A percentile compares a stretch with the other conserved stretches of the same genome.
These are phyloP conservation scores for Drosophila ficusphila DNA, from an alignment of 1,140 invertebrate species.

Conservation along the genomic window DNA sequence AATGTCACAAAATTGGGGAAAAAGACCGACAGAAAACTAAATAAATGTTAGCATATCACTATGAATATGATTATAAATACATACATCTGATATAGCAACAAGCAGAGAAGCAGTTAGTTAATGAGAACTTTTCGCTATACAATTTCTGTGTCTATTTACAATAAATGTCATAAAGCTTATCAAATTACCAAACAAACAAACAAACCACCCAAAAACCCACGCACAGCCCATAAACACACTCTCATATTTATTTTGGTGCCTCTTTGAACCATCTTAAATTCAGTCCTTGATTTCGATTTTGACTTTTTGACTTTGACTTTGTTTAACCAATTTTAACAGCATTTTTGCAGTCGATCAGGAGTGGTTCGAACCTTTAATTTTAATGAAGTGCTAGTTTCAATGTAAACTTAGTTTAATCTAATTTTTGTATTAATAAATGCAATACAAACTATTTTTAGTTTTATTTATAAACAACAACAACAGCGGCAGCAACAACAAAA, in stretches of 20 bases:
- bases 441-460: conserved; percentile 81
- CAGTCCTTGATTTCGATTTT: conserved; percentile 48
- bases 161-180: conserved; percentile 65
- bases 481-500: conserved; percentile 15
- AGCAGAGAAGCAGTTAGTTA: conserved; percentile 54
- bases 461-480: conserved; percentile 62
- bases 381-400: conserved; percentile 72
- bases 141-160: conserved; percentile 78
- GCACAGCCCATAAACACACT: conserved; percentile 20
- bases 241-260: conserved; percentile 34
- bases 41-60: conserved; percentile 78
- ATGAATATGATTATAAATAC: conserved; percentile 48
- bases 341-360: conserved; percentile 69
- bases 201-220: conserved; percentile 5
- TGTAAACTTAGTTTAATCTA: conserved; percentile 73
- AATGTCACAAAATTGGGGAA: conserved; percentile 18
- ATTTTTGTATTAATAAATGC: conserved; percentile 79
- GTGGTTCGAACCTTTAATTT: conserved; percentile 62
- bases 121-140: conserved; percentile 65
- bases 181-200: conserved; percentile 27
- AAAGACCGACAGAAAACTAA: conserved; percentile 30
- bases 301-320: conserved; percentile 46
- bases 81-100: conserved; percentile 51
- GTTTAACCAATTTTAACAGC: conserved; percentile 55
- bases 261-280: conserved; percentile 21